Evolutionary conservation across 2,797 vertebrate species (phyloP).

Genomic region (Scomberomorus guttatus): DNA sequence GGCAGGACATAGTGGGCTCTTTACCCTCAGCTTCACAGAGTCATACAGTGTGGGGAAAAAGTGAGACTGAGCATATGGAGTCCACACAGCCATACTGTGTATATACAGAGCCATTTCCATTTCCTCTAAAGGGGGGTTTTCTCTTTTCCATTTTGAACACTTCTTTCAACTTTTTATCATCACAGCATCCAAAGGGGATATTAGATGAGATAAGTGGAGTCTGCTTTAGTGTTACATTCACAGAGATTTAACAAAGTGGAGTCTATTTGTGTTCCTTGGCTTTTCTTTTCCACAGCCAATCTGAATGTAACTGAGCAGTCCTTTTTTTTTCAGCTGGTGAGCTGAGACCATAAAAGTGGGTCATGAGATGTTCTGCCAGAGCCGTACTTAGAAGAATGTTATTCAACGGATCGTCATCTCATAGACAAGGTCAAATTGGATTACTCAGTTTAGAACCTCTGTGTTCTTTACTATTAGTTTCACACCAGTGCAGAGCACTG

Average conservation of each 20-base stretch:
- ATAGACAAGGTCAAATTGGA: slow-evolving; percentile 76
- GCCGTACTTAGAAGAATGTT: slow-evolving; percentile 53
- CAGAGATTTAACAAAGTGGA: slow-evolving; percentile 34
- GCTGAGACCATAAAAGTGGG: slow-evolving; percentile 67
- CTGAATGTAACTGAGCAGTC: slow-evolving; percentile 40
- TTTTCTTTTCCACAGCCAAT: slow-evolving; percentile 18
- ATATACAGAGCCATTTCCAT: slow-evolving; percentile 34
- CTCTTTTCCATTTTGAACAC: slow-evolving; percentile 8
- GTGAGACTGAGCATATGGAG: slow-evolving; percentile 55
- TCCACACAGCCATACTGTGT: slow-evolving; percentile 41
- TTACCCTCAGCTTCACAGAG: slow-evolving; percentile 54
- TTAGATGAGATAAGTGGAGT: slow-evolving; percentile 20
- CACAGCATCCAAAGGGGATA: slow-evolving; percentile 22
- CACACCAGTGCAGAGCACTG: slow-evolving; percentile 62
- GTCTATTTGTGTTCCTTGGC: slow-evolving; percentile 7
- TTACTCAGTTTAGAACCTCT: slow-evolving; percentile 71
- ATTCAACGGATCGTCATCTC: slow-evolving; percentile 64
- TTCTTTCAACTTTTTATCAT: slow-evolving; percentile 9
- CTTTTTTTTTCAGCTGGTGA: slow-evolving; percentile 64
- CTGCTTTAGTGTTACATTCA: slow-evolving; percentile 28
- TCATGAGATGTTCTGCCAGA: slow-evolving; percentile 69
- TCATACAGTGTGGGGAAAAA: slow-evolving; percentile 44
- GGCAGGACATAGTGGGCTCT: slow-evolving; percentile 66
- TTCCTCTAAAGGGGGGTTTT: slow-evolving; percentile 14
- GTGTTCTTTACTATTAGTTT: slow-evolving; percentile 72